Evolutionary conservation across 2,888 invertebrate species (phyloP), one percentile per base, ranked within the genome.

Genomic region (Epinotia nisella): DNA sequence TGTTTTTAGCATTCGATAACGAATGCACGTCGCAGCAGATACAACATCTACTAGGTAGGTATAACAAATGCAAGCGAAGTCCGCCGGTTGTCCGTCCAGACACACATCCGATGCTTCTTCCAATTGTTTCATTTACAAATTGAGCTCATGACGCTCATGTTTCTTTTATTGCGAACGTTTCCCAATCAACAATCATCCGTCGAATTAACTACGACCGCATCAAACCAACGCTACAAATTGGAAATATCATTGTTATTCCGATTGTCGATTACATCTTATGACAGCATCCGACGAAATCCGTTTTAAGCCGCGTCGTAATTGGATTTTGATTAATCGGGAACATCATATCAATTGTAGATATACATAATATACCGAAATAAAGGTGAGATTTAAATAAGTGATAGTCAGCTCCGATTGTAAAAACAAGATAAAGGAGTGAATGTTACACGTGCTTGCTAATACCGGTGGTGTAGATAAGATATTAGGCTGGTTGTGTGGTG

Each of bases 391-490:
- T 56, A 51, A 67, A 69, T 69, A 53, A 51, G 35, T 62, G 39
- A 73, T 58, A 58, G 21, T 62, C 51, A 69, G 45, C 66, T 39
- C 56, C 51, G 58, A 73, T 68, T 62, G 41, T 64, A 69, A 68
- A 62, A 64, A 68, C 58, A 62, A 73, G 68, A 68, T 72, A 68
- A 35, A 9, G 35, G 66, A 55, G 51, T 64, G 72, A 73, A 72
- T 56, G 62, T 72, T 72, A 72, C 55, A 15, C 58, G 68, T 69
- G 68, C 58, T 73, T 69, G 62, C 68, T 73, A 73, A 73, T 68
- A 58, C 51, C 10, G 67, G 55, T 45, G 53, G 49, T 45, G 29
- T 17, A 58, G 73, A 73, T 69, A 73, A 68, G 73, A 51, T 72
- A 69, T 39, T 35, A 53, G 65, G 45, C 65, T 39, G 51, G 65